A percentile compares a stretch with the other conserved stretches of the same genome.
Evolutionary conservation across 2,113 vertebrate species (phyloP).

Genomic region (Sebastes schlegelii): DNA sequence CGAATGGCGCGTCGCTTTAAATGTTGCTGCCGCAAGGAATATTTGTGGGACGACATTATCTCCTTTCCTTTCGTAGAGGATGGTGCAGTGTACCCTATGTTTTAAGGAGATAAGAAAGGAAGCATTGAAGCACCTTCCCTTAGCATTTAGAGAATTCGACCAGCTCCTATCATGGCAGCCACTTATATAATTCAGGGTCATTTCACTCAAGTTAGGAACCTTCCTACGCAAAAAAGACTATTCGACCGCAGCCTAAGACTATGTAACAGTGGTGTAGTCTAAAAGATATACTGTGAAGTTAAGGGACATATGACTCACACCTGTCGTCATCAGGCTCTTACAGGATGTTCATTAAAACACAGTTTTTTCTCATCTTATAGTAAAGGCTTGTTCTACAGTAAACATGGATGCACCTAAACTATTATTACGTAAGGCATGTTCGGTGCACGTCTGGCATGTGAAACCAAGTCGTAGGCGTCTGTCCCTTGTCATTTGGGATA

Average conservation of each 20-base stretch:
- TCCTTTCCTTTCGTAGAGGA: neutral
- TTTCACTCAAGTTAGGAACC: neutral
- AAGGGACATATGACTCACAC: neutral
- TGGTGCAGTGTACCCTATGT: neutral
- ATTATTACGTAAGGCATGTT: neutral
- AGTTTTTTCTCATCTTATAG: neutral
- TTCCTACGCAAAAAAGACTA: neutral
- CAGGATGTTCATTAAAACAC: neutral
- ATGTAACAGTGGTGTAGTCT: slow-evolving; percentile 9
- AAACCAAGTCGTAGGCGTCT: slow-evolving; percentile 7
- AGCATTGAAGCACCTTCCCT: neutral
- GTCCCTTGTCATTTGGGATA: neutral
- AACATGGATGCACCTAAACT: slow-evolving; percentile 8
- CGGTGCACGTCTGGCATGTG: slow-evolving; percentile 6
- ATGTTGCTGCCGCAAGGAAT: neutral
- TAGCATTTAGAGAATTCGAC: neutral
- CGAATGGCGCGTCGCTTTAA: neutral
- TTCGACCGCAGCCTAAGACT: neutral
- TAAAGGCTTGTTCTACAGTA: neutral
- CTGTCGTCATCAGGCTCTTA: neutral
- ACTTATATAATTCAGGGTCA: neutral
- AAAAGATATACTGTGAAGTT: neutral
- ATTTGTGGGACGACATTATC: neutral
- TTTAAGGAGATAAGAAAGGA: neutral
- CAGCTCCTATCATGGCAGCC: neutral